Base-by-base conservation (phyloP, 2,113 vertebrate species). In the Nothobranchius furzeri region DNA sequence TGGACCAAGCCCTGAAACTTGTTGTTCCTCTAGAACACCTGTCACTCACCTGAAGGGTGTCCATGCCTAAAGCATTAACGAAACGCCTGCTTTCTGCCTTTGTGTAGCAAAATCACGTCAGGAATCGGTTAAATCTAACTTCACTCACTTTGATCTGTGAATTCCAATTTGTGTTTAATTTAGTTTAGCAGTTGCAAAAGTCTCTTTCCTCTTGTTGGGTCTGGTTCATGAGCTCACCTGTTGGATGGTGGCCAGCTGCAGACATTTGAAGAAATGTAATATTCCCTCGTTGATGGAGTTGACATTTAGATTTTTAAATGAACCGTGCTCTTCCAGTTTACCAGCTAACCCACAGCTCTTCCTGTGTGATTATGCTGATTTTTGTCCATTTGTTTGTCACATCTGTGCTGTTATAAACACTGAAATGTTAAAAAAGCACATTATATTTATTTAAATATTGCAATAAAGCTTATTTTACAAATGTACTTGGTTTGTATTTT, bases 1-100 rank as follows among this genome's bases (percentile, higher is more conserved):
- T 97, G 0, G 93, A 96, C 60, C 85, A 93, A 3, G 86, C 94
- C 0, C 91, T 98, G 60, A 92, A 95, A 70, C 67, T 93, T 6
- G 65, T 94, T 13, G 61, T 88, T 65, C 86, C 85, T 0, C 55
- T 57, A 0, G 76, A 89, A 59, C 43, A 45, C 60, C 60, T 17
- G 36, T 12, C 0, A 50, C 3, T 2, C 20, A 45, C n/a, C 11
- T 49, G 35, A 14, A 2, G 46, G 9, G 20, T 24, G 9, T 15
- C 15, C 7, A 12, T 54, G 13, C 52, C 17, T 61, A 17, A 48
- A 40, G 62, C 14, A 49, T 74, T 36, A 35, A 57, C 13, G 9
- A n/a, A 12, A 14, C 1, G 20, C 42, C 52, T 55, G 35, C 10
- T 64, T 12, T 76, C 60, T 66, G 36, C 10, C 17, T 53, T 69